phyloP scores from a whole-genome alignment of 2,888 invertebrate genomes.

The Coremacera marginata region DNA sequence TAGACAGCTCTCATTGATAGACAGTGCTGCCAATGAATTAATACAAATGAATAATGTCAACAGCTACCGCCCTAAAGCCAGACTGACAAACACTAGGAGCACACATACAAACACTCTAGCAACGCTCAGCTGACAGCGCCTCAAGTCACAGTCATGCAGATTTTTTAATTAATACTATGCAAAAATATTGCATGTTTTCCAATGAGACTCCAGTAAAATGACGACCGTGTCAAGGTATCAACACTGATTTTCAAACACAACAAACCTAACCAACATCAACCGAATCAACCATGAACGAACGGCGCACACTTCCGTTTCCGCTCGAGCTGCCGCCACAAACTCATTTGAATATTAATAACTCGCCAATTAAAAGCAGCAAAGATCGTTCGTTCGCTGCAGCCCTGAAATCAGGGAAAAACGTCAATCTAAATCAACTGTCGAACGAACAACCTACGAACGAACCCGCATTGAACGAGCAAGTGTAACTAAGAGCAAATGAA shows the following conservation, averaged over 20 bases:
- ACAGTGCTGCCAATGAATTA: no score
- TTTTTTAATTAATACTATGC: no score
- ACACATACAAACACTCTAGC: no score
- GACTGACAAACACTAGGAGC: no score
- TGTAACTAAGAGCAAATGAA: constrained; percentile 13
- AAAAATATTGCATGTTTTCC: no score
- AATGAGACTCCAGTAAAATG: no score
- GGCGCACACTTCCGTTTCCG: constrained; percentile 29
- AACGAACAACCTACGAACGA: not conserved
- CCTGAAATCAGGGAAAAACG: constrained; percentile 14
- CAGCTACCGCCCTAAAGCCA: no score
- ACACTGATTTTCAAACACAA: not conserved
- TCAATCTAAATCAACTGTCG: constrained; percentile 21
- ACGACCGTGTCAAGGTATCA: not conserved
- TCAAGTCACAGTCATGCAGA: no score
- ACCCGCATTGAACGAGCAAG: not conserved
- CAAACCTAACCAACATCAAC: not conserved
- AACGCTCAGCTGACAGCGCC: no score
- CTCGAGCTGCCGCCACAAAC: constrained; percentile 21
- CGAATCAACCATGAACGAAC: not conserved
- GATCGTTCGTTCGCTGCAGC: not conserved
- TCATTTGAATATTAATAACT: constrained; percentile 40
- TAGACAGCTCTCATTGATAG: no score
- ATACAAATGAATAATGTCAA: no score
- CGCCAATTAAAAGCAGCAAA: constrained; percentile 35